A percentile compares a stretch with the other conserved stretches of the same genome.
Evolutionary conservation across 2,888 invertebrate genomes (phyloP).

Genomic region (Hofmannophila pseudospretella): DNA sequence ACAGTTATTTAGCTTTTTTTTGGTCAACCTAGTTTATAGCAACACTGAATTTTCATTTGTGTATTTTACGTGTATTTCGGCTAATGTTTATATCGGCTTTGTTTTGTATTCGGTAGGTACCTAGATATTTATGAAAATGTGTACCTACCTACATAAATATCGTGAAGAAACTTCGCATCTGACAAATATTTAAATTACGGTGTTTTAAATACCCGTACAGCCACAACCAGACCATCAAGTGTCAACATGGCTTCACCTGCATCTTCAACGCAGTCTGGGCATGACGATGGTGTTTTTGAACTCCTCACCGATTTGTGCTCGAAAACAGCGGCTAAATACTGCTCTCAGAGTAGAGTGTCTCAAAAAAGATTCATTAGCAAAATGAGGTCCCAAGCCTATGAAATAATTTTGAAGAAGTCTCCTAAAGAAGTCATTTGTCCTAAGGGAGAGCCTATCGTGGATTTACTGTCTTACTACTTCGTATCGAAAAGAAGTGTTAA

Average conservation of each 20-base stretch:
- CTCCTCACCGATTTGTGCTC: slow-evolving; percentile 57
- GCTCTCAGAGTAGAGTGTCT: slow-evolving; percentile 40
- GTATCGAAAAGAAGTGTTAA: slow-evolving; percentile 46
- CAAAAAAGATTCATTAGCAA: slow-evolving; percentile 43
- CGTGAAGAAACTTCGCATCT: too few relatives aligned
- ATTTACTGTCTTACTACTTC: slow-evolving; percentile 55
- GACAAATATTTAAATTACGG: too few relatives aligned
- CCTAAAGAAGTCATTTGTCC: slow-evolving; percentile 29
- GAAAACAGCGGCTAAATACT: slow-evolving; percentile 51
- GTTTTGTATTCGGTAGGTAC: too few relatives aligned
- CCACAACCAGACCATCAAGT: too few relatives aligned
- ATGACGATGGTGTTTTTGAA: slow-evolving; percentile 52
- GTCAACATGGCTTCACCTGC: background rate
- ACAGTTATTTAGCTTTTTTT: too few relatives aligned
- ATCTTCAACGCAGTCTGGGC: slow-evolving; percentile 9
- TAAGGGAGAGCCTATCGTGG: slow-evolving; percentile 48
- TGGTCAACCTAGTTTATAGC: too few relatives aligned
- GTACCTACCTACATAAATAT: too few relatives aligned
- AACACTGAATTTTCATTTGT: too few relatives aligned
- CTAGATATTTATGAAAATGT: too few relatives aligned
- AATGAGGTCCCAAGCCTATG: slow-evolving; percentile 61
- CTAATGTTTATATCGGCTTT: too few relatives aligned
- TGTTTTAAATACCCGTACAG: too few relatives aligned
- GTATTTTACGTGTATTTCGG: too few relatives aligned
- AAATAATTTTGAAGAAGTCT: slow-evolving; percentile 61